A percentile compares a stretch with the other conserved stretches of the same genome.
These are phyloP conservation scores for Iguana delicatissima DNA, from an alignment of 2,797 vertebrate genomes.

Conservation along the genomic window DNA sequence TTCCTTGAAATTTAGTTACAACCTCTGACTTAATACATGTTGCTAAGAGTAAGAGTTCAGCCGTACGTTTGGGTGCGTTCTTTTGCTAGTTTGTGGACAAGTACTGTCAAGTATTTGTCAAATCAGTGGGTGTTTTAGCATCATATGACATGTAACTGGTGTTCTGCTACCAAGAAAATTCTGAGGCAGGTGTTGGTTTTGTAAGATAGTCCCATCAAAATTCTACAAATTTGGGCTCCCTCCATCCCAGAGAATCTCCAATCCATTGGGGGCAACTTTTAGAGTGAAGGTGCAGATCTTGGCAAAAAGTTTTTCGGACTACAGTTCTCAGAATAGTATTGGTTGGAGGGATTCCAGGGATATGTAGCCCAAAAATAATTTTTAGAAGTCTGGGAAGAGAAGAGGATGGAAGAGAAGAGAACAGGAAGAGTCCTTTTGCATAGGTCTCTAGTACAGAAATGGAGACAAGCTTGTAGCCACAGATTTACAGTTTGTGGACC, in stretches of 20 bases:
- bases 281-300: background rate
- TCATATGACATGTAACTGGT: background rate
- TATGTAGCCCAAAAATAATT: too few relatives aligned
- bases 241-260: background rate
- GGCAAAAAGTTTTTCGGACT: too few relatives aligned
- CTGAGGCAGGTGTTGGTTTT: background rate
- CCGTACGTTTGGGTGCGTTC: background rate
- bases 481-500: background rate
- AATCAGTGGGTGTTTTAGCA: background rate
- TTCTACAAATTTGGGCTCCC: background rate
- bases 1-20: background rate
- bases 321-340: too few relatives aligned
- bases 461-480: background rate
- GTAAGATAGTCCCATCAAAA: background rate
- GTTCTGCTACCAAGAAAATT: background rate
- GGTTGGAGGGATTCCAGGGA: too few relatives aligned
- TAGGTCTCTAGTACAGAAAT: background rate
- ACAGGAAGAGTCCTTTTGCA: background rate
- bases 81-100: too few relatives aligned
- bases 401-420: too few relatives aligned
- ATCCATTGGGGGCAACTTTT: background rate
- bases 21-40: background rate
- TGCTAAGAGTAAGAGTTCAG: background rate
- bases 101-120: background rate
- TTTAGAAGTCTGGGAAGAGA: too few relatives aligned